These are phyloP conservation scores for Pelochelys cantorii DNA, from an alignment of 2,797 vertebrate genomes.

Conservation along the genomic window DNA sequence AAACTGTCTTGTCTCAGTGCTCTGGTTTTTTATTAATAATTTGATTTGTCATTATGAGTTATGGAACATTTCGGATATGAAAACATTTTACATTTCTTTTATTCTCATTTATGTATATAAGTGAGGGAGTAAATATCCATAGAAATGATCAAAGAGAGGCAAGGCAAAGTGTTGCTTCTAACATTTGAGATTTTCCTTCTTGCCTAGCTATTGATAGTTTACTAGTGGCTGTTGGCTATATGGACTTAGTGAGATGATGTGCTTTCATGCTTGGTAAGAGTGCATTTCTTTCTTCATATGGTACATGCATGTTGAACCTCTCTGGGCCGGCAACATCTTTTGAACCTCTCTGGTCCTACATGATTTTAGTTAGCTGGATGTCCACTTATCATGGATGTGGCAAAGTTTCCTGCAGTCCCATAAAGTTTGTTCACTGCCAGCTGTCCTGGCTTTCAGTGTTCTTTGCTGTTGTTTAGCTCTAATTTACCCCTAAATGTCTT, in stretches of 20 bases:
- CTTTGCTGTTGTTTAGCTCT: no score
- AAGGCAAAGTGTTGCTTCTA: not conserved
- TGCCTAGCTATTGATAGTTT: not conserved
- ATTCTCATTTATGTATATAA: not conserved
- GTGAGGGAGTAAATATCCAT: not conserved
- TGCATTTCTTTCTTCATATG: not conserved
- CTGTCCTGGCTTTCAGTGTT: no score
- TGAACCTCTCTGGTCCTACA: no score
- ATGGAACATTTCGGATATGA: not conserved
- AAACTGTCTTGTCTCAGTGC: not conserved
- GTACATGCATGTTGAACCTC: no score
- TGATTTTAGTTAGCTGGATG: no score
- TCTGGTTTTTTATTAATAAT: conserved; percentile 16
- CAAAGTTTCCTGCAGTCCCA: no score
- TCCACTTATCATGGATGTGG: no score
- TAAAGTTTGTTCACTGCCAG: no score
- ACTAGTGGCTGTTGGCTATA: not conserved
- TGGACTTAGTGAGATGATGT: not conserved
- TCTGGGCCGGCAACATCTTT: no score
- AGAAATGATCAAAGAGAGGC: not conserved
- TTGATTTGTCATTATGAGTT: not conserved
- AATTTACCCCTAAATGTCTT: no score
- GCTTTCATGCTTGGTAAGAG: not conserved
- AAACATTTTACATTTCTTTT: not conserved
- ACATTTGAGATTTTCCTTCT: not conserved